Percentiles rank a stretch among this genome's conserved stretches.
phyloP scores from a whole-genome alignment of 2,888 invertebrate species.

The Stenchaetothrips biformis region DNA sequence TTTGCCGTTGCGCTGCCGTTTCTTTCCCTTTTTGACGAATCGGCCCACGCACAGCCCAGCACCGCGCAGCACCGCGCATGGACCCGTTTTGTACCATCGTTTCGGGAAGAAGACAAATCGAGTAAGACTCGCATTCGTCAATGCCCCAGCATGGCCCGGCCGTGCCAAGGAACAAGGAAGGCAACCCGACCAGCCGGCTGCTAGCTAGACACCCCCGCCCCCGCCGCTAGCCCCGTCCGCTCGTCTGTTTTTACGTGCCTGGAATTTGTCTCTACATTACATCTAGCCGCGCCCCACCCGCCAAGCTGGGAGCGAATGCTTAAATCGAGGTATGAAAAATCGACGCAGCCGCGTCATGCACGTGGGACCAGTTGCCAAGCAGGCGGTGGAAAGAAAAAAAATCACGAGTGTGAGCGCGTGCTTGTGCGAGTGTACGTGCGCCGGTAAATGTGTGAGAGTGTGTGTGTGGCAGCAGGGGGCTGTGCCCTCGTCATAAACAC shows the following conservation, averaged over 20 bases:
- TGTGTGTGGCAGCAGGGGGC: not conserved
- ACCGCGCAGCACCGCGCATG: not conserved
- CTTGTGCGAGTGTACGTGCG: not conserved
- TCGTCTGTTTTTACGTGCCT: slow-evolving; percentile 20
- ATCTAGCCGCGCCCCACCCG: slow-evolving; percentile 5
- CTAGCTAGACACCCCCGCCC: no score
- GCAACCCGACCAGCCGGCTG: no score
- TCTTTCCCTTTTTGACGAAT: slow-evolving; percentile 2
- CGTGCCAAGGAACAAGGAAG: not conserved
- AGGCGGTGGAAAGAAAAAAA: not conserved
- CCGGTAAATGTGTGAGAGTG: not conserved
- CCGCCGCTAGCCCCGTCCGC: not conserved
- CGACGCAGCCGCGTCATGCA: not conserved
- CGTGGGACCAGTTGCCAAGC: not conserved
- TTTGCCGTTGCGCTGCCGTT: not conserved
- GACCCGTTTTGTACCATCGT: slow-evolving; percentile 5
- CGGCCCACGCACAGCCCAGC: not conserved
- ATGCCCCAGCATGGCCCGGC: not conserved
- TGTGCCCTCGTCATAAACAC: not conserved
- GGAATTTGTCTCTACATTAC: slow-evolving; percentile 19
- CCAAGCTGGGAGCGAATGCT: not conserved
- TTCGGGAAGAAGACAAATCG: slow-evolving; percentile 24
- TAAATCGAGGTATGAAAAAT: not conserved
- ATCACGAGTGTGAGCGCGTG: not conserved
- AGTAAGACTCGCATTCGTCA: slow-evolving; percentile 20